Base-by-base conservation (phyloP, 1,140 invertebrate genomes). In the Brachionus asplanchnoidis region DNA sequence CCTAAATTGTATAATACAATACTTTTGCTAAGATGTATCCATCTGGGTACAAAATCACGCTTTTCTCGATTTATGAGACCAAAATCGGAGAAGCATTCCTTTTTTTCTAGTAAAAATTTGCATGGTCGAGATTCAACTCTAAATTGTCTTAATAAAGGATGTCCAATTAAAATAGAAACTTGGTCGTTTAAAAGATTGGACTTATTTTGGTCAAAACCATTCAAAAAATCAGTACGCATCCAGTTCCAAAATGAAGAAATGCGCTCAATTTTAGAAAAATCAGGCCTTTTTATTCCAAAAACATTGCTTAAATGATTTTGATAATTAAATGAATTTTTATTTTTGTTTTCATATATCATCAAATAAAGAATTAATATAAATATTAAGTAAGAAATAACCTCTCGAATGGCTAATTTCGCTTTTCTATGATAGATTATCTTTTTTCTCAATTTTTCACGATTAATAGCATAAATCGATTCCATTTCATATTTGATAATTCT, bases 101-200 rank as follows among this genome's bases (percentile, higher is more conserved):
- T 70, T 26, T 70, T 70, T n/a, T 70, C 32, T 14, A 14, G 3
- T 6, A 70, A n/a, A 36, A 28, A 6, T 12, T 8, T 28, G 12
- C 66, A 70, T 36, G 11, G 14, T 36, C 6, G 2, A 32, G 14
- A n/a, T 11, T 36, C 2, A 3, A 46, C 40, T 77, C 73, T 46
- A 11, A 77, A 46, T 42, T 77, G 91, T 85, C 91, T 87, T 80
- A 92, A 88, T 12, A 90, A 88, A 12, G 89, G 91, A 86, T 91
- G 91, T 32, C 91, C 91, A 90, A 92, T 90, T n/a, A 92, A 88
- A 85, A 91, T 86, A 17, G 90, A 91, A 11, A 89, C 89, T 80
- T 90, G 88, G 86, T 92, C 91, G 85, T 89, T 88, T 11, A 92
- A 86, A 85, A 90, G 92, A 8, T 91, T 91, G 3, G 7, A 3